Evolutionary conservation across 2,888 invertebrate genomes (phyloP).

Genomic region (Pheosia gnoma): DNA sequence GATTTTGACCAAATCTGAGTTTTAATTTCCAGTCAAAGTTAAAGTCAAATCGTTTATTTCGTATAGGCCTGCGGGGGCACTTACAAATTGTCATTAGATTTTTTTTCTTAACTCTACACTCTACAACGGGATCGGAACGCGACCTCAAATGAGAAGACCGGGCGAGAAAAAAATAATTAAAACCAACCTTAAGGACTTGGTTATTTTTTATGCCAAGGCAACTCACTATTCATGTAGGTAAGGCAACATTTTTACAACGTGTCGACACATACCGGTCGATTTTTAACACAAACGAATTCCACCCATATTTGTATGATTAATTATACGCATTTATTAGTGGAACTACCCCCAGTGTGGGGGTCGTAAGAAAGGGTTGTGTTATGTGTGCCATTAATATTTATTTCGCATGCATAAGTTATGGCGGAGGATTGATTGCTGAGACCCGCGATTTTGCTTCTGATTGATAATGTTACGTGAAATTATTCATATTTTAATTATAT

Average conservation of each 20-base stretch:
- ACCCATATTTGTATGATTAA: slow-evolving; percentile 77
- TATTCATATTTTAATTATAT: slow-evolving; percentile 33
- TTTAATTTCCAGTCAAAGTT: no score
- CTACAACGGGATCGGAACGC: no score
- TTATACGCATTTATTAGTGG: slow-evolving; percentile 81
- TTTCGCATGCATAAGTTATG: slow-evolving; percentile 71
- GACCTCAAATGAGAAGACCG: no score
- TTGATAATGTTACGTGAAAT: slow-evolving; percentile 36
- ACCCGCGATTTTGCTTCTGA: slow-evolving; percentile 43
- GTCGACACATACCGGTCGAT: slow-evolving; percentile 1
- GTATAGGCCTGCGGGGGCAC: no score
- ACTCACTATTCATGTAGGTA: not conserved
- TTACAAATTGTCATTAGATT: no score
- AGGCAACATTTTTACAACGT: not conserved
- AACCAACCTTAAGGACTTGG: not conserved
- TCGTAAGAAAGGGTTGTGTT: slow-evolving; percentile 74
- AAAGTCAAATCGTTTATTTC: no score
- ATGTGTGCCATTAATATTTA: slow-evolving; percentile 76
- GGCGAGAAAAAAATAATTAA: no score
- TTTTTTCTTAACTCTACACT: no score
- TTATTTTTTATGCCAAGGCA: not conserved
- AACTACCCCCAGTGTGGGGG: slow-evolving; percentile 68
- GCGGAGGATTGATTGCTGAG: slow-evolving; percentile 55
- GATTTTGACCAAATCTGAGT: no score
- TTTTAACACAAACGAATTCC: slow-evolving; percentile 11